Conservation (phyloP, 2,113 vertebrate species). For the Pogona vitticeps region DNA sequence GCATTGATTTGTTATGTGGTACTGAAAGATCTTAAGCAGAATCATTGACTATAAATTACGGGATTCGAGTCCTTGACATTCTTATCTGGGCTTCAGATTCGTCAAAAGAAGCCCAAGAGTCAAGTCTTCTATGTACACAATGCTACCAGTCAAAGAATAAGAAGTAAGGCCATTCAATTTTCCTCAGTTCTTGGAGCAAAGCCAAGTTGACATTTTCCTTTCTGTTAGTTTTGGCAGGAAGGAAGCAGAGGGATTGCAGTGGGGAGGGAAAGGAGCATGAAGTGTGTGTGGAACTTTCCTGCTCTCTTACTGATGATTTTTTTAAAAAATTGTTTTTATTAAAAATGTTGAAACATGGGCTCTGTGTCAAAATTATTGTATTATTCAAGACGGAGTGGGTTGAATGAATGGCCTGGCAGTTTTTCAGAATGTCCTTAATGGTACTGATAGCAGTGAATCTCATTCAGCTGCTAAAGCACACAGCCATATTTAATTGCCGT, state of each 20-base stretch:
- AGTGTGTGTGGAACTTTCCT: conserved; percentile 70
- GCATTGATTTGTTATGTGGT: conserved; percentile 82
- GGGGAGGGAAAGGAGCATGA: too few species aligned
- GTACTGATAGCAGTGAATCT: conserved; percentile 78
- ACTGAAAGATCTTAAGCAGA: conserved; percentile 82
- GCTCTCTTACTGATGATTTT: conserved; percentile 82
- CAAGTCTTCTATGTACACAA: conserved; percentile 79
- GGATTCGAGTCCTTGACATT: conserved; percentile 75
- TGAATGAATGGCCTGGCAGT: conserved; percentile 77
- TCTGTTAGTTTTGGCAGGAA: conserved; percentile 86
- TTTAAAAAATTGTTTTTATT: conserved; percentile 82
- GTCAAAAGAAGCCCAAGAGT: conserved; percentile 76
- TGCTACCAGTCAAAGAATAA: conserved; percentile 85
- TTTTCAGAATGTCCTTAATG: conserved; percentile 80
- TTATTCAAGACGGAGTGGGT: conserved; percentile 83
- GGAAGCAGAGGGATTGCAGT: conserved; percentile 60
- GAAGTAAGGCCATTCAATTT: conserved; percentile 80
- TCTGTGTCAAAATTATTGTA: conserved; percentile 84
- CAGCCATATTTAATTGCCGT: conserved; percentile 77
- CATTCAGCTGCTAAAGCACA: conserved; percentile 65
- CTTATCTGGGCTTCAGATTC: conserved; percentile 80
- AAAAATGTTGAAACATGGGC: conserved; percentile 86
- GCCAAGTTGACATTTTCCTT: conserved; percentile 83
- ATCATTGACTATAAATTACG: conserved; percentile 81
- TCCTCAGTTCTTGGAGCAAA: conserved; percentile 75